Evolutionary conservation across 2,888 invertebrate species (phyloP).

Genomic region (Hoplodrina ambigua): DNA sequence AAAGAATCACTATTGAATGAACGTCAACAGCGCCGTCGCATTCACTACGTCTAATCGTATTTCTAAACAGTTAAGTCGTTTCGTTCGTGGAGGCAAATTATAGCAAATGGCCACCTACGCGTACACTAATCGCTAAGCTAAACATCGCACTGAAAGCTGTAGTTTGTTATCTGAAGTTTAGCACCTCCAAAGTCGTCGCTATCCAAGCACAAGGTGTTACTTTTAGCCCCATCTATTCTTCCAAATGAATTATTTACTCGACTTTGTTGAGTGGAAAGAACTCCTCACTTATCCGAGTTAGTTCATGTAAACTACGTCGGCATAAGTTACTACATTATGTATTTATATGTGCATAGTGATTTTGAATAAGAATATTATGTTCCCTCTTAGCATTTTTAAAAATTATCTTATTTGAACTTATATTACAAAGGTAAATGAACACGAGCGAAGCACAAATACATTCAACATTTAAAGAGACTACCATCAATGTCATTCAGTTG

Average conservation of each 20-base stretch:
- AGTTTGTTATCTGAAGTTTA: conserved; percentile 73
- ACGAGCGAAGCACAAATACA: not conserved
- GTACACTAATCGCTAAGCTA: conserved; percentile 73
- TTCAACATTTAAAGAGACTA: not conserved
- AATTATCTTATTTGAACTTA: not conserved
- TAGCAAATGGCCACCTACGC: conserved; percentile 73
- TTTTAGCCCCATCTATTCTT: conserved; percentile 62
- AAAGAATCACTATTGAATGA: conserved; percentile 33
- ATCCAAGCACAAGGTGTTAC: conserved; percentile 65
- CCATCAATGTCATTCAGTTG: not conserved
- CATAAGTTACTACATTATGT: conserved; percentile 9
- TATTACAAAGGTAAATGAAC: not conserved
- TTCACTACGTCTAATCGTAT: conserved; percentile 58
- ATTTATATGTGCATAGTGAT: conserved; percentile 21
- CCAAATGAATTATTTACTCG: conserved; percentile 56
- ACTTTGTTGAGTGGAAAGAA: conserved; percentile 47
- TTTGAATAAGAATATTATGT: conserved; percentile 6
- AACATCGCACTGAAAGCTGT: conserved; percentile 71
- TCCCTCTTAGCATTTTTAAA: not conserved
- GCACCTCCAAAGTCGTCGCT: conserved; percentile 67
- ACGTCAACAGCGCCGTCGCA: conserved; percentile 42
- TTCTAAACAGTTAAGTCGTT: conserved; percentile 58
- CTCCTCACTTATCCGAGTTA: conserved; percentile 36
- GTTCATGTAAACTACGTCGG: conserved; percentile 24
- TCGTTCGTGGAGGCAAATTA: conserved; percentile 67